Percentiles rank a stretch among this genome's conserved stretches.
These are phyloP conservation scores for Telmatochromis sp. DNA, from an alignment of 2,113 vertebrate genomes.

Conservation along the genomic window DNA sequence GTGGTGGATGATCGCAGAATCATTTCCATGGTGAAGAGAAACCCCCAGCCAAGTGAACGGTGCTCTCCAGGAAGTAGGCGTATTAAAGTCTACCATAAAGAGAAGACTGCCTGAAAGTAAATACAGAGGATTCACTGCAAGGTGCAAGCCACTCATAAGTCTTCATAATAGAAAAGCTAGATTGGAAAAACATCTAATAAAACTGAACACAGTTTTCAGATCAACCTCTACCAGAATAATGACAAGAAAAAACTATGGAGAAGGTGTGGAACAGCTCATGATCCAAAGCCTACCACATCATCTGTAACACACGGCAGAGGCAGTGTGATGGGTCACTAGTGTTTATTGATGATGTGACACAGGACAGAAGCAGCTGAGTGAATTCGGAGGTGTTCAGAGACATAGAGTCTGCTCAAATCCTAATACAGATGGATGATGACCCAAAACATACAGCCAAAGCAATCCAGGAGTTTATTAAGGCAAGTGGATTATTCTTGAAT, in stretches of 20 bases:
- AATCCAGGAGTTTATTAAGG: not conserved
- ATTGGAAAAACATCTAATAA: not conserved
- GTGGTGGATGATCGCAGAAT: not conserved
- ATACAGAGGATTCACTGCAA: not conserved
- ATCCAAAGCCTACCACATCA: not conserved
- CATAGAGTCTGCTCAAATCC: not conserved
- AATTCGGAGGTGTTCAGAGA: not conserved
- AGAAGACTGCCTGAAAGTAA: not conserved
- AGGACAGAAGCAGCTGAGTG: not conserved
- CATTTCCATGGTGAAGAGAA: not conserved
- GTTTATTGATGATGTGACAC: rapidly evolving
- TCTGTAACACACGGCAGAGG: not conserved
- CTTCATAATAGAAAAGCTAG: not conserved
- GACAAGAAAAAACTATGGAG: not conserved
- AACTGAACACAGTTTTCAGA: not conserved
- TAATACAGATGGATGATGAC: not conserved
- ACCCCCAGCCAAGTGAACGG: rapidly evolving
- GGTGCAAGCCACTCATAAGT: not conserved
- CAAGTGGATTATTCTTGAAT: not conserved
- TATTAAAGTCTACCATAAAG: not conserved
- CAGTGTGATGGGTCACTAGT: not conserved
- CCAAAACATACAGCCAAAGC: not conserved
- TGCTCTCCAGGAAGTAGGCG: rapidly evolving
- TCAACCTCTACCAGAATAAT: not conserved
- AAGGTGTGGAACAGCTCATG: not conserved